A percentile compares a stretch with the other conserved stretches of the same genome.
These are phyloP conservation scores for Montipora efflorescens DNA, from an alignment of 64 coral and sea anemone species.

Conservation along the genomic window DNA sequence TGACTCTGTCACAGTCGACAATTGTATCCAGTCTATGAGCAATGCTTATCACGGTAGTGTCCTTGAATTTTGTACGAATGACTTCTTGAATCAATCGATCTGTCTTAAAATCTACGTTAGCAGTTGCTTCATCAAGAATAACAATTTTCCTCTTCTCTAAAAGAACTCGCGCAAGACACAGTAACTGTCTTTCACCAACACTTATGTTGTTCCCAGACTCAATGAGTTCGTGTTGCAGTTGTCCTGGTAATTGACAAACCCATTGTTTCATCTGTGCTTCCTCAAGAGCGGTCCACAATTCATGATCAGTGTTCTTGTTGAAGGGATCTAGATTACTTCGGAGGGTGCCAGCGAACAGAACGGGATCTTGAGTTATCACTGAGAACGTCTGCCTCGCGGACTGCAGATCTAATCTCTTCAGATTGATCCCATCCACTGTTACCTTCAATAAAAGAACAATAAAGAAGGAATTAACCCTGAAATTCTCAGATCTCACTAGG, in stretches of 20 bases:
- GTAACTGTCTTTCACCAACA: slow-evolving; percentile 61
- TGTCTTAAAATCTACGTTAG: slow-evolving; percentile 63
- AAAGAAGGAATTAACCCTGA: background rate
- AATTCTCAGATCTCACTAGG: too few species aligned
- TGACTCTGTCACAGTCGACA: slow-evolving; percentile 72
- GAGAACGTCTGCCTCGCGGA: slow-evolving; percentile 20
- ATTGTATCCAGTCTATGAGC: slow-evolving; percentile 89
- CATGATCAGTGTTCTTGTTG: background rate
- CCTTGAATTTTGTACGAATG: slow-evolving; percentile 70
- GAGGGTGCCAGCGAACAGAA: slow-evolving; percentile 46
- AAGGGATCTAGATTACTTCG: slow-evolving; percentile 54
- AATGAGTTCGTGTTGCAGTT: slow-evolving; percentile 48
- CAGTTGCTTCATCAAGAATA: slow-evolving; percentile 75
- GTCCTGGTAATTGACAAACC: slow-evolving; percentile 35
- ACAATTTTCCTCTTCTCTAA: slow-evolving; percentile 62
- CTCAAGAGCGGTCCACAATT: slow-evolving; percentile 41
- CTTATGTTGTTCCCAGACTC: slow-evolving; percentile 65
- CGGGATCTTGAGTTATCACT: slow-evolving; percentile 57
- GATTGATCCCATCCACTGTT: slow-evolving; percentile 28
- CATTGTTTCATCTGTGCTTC: slow-evolving; percentile 30
- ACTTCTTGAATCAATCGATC: slow-evolving; percentile 70
- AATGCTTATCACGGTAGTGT: slow-evolving; percentile 77
- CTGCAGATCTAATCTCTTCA: slow-evolving; percentile 27
- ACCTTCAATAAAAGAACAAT: background rate
- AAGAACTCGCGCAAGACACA: slow-evolving; percentile 68